Percentiles rank a stretch among this genome's conserved stretches.
Conservation (phyloP, 2,113 vertebrate species). For the Leptocoma aspasia region DNA sequence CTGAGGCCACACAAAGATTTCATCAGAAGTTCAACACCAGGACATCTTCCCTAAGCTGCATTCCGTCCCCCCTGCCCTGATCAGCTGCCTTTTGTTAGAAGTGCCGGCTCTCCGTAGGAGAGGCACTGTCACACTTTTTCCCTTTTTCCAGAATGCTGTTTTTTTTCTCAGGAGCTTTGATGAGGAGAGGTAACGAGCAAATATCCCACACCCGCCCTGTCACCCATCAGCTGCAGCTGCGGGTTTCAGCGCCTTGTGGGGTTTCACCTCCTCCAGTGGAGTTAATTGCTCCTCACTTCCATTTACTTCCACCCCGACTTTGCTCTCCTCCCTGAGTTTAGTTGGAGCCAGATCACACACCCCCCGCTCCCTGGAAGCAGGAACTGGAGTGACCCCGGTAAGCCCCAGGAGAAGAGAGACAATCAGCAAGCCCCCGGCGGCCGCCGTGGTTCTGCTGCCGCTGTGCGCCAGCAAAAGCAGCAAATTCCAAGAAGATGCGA, state of each 20-base stretch:
- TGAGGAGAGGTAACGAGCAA: not conserved
- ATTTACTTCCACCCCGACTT: not conserved
- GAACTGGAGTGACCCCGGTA: conserved; percentile 70
- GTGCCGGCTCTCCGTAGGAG: conserved; percentile 24
- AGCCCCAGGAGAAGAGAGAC: conserved; percentile 61
- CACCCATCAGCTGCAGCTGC: not conserved
- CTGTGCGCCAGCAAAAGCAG: conserved; percentile 66
- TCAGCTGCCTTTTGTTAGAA: conserved; percentile 75
- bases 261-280: not conserved
- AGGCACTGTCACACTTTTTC: conserved; percentile 42
- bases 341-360: conserved; percentile 57
- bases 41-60: conserved; percentile 62
- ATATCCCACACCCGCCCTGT: not conserved
- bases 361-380: conserved; percentile 47
- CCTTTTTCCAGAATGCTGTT: conserved; percentile 34
- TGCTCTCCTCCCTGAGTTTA: not conserved
- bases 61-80: conserved; percentile 48
- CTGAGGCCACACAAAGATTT: conserved; percentile 6
- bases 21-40: conserved; percentile 19
- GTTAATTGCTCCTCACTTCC: not conserved
- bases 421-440: conserved; percentile 43
- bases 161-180: not conserved
- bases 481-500: conserved; percentile 78
- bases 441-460: conserved; percentile 13
- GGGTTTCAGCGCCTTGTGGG: not conserved